These are phyloP conservation scores for Phyllotreta cruciferae DNA, from an alignment of 2,888 invertebrate species.

Conservation along the genomic window DNA sequence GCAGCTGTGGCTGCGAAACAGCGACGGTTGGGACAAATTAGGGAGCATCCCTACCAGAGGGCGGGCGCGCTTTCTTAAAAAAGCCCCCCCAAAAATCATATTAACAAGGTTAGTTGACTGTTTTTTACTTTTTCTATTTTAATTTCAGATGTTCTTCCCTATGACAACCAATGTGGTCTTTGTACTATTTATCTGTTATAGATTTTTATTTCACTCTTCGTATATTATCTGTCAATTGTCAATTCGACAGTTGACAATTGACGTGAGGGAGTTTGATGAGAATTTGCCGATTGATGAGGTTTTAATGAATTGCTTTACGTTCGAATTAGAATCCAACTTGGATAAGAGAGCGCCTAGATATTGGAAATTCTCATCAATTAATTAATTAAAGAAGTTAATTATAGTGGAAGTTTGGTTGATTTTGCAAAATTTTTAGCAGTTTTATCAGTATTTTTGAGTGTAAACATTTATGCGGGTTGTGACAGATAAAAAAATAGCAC, in stretches of 20 bases:
- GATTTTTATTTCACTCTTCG: slow-evolving; percentile 32
- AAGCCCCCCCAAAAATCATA: slow-evolving; percentile 32
- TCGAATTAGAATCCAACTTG: too few relatives aligned
- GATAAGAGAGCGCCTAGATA: too few relatives aligned
- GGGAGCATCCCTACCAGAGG: slow-evolving; percentile 99
- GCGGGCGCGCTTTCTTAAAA: slow-evolving; percentile 80
- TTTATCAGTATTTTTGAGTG: slow-evolving; percentile 53
- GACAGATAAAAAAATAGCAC: slow-evolving; percentile 47
- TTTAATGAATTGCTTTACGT: not conserved
- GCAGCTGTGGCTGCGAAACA: slow-evolving; percentile 81
- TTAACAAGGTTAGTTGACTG: slow-evolving; percentile 57
- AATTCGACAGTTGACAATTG: too few relatives aligned
- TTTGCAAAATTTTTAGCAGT: slow-evolving; percentile 39
- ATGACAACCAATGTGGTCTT: slow-evolving; percentile 47
- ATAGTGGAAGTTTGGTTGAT: too few relatives aligned
- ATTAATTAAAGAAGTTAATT: too few relatives aligned
- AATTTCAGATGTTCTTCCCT: slow-evolving; percentile 44
- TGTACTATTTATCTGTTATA: slow-evolving; percentile 42
- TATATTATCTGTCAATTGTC: slow-evolving; percentile 29
- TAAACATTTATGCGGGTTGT: slow-evolving; percentile 55
- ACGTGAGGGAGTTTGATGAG: too few relatives aligned
- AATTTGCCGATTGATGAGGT: not conserved
- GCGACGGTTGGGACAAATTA: slow-evolving; percentile 83
- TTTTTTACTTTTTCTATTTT: slow-evolving; percentile 44
- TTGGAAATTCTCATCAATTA: too few relatives aligned